phyloP scores from a whole-genome alignment of 2,888 invertebrate genomes.

The Emmelina monodactyla region DNA sequence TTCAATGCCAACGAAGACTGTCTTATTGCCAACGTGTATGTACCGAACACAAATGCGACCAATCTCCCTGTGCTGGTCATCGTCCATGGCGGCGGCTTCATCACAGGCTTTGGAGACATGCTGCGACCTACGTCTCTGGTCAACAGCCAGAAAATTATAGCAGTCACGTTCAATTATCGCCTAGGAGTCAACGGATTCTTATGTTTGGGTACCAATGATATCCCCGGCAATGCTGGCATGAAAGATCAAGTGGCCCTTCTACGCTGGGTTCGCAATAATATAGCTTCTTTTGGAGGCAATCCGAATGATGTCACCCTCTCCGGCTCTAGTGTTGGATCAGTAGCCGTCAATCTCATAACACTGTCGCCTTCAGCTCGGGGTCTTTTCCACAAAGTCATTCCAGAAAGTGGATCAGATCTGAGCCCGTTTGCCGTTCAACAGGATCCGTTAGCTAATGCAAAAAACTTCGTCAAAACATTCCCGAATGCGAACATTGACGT shows the following conservation, averaged over 20 bases:
- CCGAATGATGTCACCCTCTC: constrained; percentile 30
- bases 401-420: constrained; percentile 28
- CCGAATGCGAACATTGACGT: constrained; percentile 22
- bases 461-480: constrained; percentile 19
- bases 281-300: constrained; percentile 31
- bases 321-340: constrained; percentile 29
- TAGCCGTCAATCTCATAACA: constrained; percentile 27
- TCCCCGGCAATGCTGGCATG: constrained; percentile 32
- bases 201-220: constrained; percentile 23
- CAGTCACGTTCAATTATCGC: constrained; percentile 24
- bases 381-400: constrained; percentile 28
- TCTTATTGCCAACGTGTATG: constrained; percentile 33
- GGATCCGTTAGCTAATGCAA: constrained; percentile 27
- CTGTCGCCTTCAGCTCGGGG: constrained; percentile 24
- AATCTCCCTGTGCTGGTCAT: constrained; percentile 21
- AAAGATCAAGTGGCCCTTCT: constrained; percentile 30
- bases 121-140: constrained; percentile 15
- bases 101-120: constrained; percentile 17
- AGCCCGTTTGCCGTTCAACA: constrained; percentile 22
- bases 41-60: constrained; percentile 25
- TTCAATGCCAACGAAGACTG: constrained; percentile 27
- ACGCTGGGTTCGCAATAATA: constrained; percentile 32
- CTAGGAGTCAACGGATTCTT: constrained; percentile 23
- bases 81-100: constrained; percentile 25
- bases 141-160: constrained; percentile 18